Evolutionary conservation across 2,797 vertebrate genomes (phyloP).

Genomic region (Acrossocheilus fasciatus): DNA sequence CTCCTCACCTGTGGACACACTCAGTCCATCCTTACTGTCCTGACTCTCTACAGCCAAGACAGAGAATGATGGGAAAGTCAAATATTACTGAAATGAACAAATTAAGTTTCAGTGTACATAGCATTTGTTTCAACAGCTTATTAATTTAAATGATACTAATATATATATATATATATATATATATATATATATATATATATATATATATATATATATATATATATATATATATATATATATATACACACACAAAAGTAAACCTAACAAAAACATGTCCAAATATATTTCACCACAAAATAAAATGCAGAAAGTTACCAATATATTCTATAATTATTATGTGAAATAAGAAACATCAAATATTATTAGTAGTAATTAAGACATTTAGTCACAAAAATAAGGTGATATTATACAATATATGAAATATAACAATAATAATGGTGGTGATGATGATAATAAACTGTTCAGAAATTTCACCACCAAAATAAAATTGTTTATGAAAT

Average conservation of each 20-base stretch:
- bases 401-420: neutral
- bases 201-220: neutral
- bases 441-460: too few relatives aligned
- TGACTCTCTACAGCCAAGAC: conserved; percentile 75
- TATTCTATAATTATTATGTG: too few relatives aligned
- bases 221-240: too few relatives aligned
- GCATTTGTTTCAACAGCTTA: neutral
- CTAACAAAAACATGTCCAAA: neutral
- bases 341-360: too few relatives aligned
- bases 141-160: neutral
- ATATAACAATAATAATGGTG: too few relatives aligned
- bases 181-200: too few relatives aligned
- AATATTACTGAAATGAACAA: neutral
- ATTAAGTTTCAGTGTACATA: neutral
- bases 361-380: too few relatives aligned
- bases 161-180: too few relatives aligned
- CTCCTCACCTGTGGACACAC: conserved; percentile 70
- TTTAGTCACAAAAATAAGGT: neutral
- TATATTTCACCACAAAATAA: neutral
- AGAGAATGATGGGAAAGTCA: neutral
- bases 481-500: neutral
- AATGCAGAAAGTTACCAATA: neutral
- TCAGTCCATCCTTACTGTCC: conserved; percentile 82
- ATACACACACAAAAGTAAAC: neutral
- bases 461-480: neutral